Evolutionary conservation across 2,113 vertebrate species (phyloP).

Genomic region (Pluvialis apricaria): DNA sequence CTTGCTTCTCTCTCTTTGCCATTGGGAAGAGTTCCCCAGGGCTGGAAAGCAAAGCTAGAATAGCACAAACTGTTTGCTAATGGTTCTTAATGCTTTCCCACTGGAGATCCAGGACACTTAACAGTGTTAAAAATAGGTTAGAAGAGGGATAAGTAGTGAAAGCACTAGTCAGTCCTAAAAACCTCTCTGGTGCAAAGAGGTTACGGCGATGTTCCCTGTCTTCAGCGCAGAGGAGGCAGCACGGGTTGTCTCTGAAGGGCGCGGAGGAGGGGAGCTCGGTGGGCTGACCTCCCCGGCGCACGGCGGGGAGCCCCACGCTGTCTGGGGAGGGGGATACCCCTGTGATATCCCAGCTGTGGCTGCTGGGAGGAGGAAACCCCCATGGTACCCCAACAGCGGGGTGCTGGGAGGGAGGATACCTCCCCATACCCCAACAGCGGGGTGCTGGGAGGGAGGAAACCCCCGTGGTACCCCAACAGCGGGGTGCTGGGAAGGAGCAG

Average conservation of each 20-base stretch:
- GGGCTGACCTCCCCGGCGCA: neutral
- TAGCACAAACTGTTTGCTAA: constrained; percentile 31
- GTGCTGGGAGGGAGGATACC: no score
- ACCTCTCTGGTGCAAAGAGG: neutral
- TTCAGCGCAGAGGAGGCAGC: neutral
- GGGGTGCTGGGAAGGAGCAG: neutral
- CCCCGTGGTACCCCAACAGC: rapidly evolving
- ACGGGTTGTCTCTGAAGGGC: neutral
- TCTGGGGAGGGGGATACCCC: neutral
- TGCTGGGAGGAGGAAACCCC: neutral
- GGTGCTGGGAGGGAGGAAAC: neutral
- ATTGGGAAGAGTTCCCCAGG: constrained; percentile 34
- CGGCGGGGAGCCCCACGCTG: rapidly evolving
- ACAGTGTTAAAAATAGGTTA: constrained; percentile 11
- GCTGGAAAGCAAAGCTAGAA: constrained; percentile 39
- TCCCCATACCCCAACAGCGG: neutral
- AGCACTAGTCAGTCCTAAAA: neutral
- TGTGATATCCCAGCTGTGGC: no score
- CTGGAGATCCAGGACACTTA: constrained; percentile 38
- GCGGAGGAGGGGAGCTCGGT: neutral
- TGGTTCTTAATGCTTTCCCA: constrained; percentile 24
- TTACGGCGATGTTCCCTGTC: neutral
- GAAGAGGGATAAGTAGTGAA: neutral
- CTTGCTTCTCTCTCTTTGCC: constrained; percentile 24
- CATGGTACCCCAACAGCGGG: neutral